A percentile compares a stretch with the other conserved stretches of the same genome.
Evolutionary conservation across 2,113 vertebrate species (phyloP).

Genomic region (Pluvialis apricaria): DNA sequence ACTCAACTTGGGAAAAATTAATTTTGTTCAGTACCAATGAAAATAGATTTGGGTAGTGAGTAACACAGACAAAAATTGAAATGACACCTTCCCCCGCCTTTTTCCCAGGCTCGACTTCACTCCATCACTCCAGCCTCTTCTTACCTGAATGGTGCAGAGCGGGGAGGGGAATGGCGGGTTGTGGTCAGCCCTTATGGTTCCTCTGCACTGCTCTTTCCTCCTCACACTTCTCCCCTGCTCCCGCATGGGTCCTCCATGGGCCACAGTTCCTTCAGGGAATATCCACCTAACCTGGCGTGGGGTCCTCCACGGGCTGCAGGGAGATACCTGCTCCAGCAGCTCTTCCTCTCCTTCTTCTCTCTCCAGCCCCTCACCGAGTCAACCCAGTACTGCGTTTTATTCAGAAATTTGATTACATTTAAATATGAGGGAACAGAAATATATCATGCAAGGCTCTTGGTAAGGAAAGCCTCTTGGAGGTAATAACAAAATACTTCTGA

Average conservation of each 20-base stretch:
- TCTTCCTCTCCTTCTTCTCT: background rate
- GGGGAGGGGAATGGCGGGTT: background rate
- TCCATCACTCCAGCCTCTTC: background rate
- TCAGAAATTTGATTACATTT: background rate
- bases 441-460: background rate
- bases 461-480: background rate
- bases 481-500: background rate
- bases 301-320: background rate
- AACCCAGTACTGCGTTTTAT: rapidly evolving
- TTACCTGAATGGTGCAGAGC: rapidly evolving
- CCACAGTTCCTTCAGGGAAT: background rate
- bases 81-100: background rate
- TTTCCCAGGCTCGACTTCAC: background rate
- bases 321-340: background rate
- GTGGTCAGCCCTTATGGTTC: background rate
- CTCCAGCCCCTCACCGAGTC: background rate
- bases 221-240: background rate
- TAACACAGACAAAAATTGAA: background rate
- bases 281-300: background rate
- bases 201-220: background rate
- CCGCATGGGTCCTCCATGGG: too few species aligned
- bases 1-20: background rate
- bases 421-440: background rate
- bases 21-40: background rate
- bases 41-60: background rate